A percentile compares a stretch with the other conserved stretches of the same genome.
Evolutionary conservation across 2,113 vertebrate genomes (phyloP).

Genomic region (Melanostigma gelatinosum): DNA sequence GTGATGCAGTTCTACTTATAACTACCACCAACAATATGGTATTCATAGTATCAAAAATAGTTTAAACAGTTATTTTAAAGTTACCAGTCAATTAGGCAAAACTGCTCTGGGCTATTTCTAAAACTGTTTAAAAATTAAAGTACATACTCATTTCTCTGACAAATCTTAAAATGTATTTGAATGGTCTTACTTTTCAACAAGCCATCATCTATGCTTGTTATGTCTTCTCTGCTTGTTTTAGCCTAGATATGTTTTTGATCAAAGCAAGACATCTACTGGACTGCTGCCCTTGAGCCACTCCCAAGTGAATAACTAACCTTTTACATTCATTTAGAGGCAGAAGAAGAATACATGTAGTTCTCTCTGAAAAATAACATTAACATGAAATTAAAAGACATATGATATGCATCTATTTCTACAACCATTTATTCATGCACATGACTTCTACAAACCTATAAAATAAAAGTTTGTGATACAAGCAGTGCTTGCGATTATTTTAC

Average conservation of each 20-base stretch:
- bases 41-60: neutral
- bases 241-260: constrained; percentile 36
- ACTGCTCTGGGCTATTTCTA: constrained; percentile 10
- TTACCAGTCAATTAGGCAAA: constrained; percentile 15
- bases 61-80: neutral
- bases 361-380: constrained; percentile 3
- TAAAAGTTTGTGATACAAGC: neutral
- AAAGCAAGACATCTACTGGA: constrained; percentile 40
- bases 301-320: neutral
- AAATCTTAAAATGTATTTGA: constrained; percentile 9
- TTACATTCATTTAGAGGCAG: constrained; percentile 9
- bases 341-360: neutral
- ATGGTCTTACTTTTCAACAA: constrained; percentile 10
- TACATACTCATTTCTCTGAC: neutral
- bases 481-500: neutral
- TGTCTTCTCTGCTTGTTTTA: constrained; percentile 33
- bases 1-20: neutral
- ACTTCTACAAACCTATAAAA: neutral
- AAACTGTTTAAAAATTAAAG: constrained; percentile 10
- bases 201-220: neutral
- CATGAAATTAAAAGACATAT: neutral
- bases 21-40: neutral
- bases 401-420: neutral
- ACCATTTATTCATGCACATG: neutral
- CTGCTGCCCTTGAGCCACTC: constrained; percentile 14